A percentile compares a stretch with the other conserved stretches of the same genome.
These are phyloP conservation scores for Pica pica DNA, from an alignment of 2,113 vertebrate species.

Conservation along the genomic window DNA sequence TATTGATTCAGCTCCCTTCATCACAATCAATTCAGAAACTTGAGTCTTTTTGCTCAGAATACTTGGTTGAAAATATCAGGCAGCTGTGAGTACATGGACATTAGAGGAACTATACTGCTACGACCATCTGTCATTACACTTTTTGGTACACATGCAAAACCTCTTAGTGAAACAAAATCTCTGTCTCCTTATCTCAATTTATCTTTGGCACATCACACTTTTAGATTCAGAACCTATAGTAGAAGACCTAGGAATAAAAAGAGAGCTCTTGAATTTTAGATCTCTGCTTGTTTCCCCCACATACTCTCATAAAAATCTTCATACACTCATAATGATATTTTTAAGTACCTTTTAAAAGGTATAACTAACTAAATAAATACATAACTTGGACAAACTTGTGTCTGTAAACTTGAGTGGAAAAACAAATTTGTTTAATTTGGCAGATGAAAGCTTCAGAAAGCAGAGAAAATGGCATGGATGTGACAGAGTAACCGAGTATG, in stretches of 20 bases:
- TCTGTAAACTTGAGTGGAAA: neutral
- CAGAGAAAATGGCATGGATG: neutral
- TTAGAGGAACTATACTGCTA: neutral
- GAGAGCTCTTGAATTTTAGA: neutral
- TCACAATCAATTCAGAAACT: neutral
- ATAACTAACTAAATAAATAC: neutral
- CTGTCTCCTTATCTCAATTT: neutral
- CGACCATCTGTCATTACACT: neutral
- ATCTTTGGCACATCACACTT: neutral
- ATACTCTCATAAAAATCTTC: neutral
- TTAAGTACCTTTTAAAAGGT: neutral
- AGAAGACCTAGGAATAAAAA: neutral
- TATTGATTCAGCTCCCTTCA: neutral
- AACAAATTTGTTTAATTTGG: neutral
- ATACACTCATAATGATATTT: neutral
- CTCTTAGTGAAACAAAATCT: neutral
- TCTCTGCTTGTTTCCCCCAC: neutral
- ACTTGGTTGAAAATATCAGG: neutral
- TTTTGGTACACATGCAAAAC: neutral
- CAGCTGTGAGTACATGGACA: neutral
- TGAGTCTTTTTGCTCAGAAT: neutral
- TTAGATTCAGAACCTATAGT: neutral
- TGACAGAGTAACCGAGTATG: neutral
- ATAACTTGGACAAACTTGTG: neutral
- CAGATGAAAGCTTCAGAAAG: neutral